Base-by-base conservation (phyloP, 2,797 vertebrate species). In the Tenualosa thibaudeaui region DNA sequence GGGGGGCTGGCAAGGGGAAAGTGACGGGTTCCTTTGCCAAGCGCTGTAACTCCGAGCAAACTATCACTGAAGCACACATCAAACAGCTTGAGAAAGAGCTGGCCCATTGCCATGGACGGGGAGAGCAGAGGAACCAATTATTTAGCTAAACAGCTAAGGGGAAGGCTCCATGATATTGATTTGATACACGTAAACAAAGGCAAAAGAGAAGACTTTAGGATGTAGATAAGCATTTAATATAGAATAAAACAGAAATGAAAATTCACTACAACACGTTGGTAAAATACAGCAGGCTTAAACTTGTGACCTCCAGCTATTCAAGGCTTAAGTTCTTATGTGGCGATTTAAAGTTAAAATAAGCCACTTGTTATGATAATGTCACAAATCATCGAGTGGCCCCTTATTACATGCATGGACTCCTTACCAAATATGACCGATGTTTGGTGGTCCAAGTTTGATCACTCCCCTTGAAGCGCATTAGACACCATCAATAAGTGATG, bases 71-170 rank as follows among this genome's bases (percentile, higher is more conserved):
- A 88, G 81, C 84, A 88, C 82, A 87, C 90, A 88, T 91, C 90
- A 91, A 88, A 90, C 87, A 88, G 88, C 82, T 85, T 84, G 88
- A 82, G 84, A 56, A 84, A 87, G 83, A 51, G 17, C 89, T 89
- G 90, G 89, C 86, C 89, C 82, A 65, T 82, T 85, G 89, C 89
- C 90, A 90, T 84, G 26, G 51, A 62, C 84, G 62, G 58, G 17
- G 71, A 87, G 88, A 89, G 87, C 89, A 86, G 87, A 89, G 88
- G 88, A 92, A 89, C 88, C 88, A 90, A 91, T 90, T 91, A 91
- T 91, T 88, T 89, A 91, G 89, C 86, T 88, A 90, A 90, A 86
- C 89, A 90, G 86, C 83, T 84, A 86, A 89, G 86, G 90, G 81
- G 15, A 56, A 85, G 15, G 31, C 37, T 82, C 58, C n/a, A 40